phyloP scores from a whole-genome alignment of 2,888 invertebrate genomes.

The Lasioglossum lativentre region DNA sequence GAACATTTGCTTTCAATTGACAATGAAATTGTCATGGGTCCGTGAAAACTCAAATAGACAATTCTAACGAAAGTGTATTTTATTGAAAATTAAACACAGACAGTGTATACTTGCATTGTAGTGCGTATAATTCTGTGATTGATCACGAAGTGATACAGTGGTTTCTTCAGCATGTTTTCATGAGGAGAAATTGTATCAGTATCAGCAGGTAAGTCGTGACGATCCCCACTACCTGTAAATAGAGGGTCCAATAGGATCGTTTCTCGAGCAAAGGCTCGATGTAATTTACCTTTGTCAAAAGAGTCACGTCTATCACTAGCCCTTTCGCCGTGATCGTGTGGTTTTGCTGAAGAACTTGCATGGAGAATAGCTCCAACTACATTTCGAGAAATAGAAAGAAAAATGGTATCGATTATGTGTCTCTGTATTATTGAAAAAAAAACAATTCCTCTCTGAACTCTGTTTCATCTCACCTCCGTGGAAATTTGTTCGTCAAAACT shows the following conservation, averaged over 20 bases:
- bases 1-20: too few species aligned
- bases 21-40: too few species aligned
- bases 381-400: constrained; percentile 19
- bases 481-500: constrained; percentile 71
- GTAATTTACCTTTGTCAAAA: constrained; percentile 72
- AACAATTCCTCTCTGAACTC: too few species aligned
- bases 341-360: constrained; percentile 76
- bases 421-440: too few species aligned
- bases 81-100: too few species aligned
- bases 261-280: neutral
- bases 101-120: too few species aligned
- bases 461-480: constrained; percentile 68
- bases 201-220: constrained; percentile 76
- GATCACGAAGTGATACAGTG: neutral
- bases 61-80: too few species aligned
- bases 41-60: neutral
- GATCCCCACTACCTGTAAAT: constrained; percentile 72
- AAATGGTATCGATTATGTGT: neutral
- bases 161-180: constrained; percentile 9
- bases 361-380: constrained; percentile 75
- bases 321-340: constrained; percentile 72
- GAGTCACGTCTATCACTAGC: constrained; percentile 69
- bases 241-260: constrained; percentile 20
- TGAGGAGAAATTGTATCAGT: constrained; percentile 71
- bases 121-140: neutral